Percentiles rank a stretch among this genome's conserved stretches.
Evolutionary conservation across 2,797 vertebrate species (phyloP).

Genomic region (Chlorospingus semifuscus): DNA sequence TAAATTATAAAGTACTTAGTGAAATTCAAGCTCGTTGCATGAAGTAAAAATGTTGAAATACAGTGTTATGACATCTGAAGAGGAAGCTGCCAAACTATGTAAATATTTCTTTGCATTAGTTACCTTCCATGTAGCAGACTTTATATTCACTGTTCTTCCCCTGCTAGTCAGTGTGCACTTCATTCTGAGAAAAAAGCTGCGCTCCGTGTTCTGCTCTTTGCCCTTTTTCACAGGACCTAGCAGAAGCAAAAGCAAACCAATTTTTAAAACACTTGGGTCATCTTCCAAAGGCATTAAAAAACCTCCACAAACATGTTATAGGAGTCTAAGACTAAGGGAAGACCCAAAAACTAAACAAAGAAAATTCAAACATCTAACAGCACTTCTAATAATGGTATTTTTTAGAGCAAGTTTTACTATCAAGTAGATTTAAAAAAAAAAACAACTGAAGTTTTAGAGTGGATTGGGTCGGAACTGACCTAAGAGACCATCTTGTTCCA

Average conservation of each 20-base stretch:
- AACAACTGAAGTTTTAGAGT: background rate
- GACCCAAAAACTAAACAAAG: background rate
- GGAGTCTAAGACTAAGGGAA: background rate
- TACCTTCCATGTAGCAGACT: slow-evolving; percentile 98
- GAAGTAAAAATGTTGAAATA: slow-evolving; percentile 36
- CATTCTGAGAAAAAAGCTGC: slow-evolving; percentile 95
- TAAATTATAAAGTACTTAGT: background rate
- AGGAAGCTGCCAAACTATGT: background rate
- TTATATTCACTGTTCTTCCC: slow-evolving; percentile 97
- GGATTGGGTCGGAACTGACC: background rate
- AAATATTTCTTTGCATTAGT: background rate
- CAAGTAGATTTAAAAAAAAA: background rate
- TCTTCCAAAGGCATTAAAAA: background rate
- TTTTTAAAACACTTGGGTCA: background rate
- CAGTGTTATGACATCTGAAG: slow-evolving; percentile 1
- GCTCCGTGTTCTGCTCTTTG: slow-evolving; percentile 87
- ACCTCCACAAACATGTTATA: rapidly evolving
- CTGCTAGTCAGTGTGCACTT: slow-evolving; percentile 97
- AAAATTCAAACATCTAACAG: background rate
- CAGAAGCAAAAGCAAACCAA: slow-evolving; percentile 38
- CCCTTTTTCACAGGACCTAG: slow-evolving; percentile 90
- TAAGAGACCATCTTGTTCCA: rapidly evolving
- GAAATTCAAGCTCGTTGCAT: background rate
- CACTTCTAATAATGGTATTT: background rate
- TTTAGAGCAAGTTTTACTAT: background rate